Evolutionary conservation across 2,888 invertebrate species (phyloP), one percentile per base, ranked within the genome.

Genomic region (Agonopterix arenella): DNA sequence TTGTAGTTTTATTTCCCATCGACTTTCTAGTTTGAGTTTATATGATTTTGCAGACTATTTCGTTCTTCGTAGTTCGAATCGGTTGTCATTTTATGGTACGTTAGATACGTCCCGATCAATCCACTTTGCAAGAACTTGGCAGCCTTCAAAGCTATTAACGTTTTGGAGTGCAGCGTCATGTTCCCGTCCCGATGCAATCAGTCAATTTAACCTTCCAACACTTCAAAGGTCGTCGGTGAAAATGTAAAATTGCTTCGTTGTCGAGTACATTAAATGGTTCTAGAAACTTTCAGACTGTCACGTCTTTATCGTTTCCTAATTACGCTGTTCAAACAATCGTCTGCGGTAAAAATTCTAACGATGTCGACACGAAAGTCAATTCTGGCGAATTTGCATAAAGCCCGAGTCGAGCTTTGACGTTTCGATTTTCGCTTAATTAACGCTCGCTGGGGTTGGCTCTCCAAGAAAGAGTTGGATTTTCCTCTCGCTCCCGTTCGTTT

Each of bases 371-470:
- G 71, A 76, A 79, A 85, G 83, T 80, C 81, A 75, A 84, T 84
- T 84, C 78, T 72, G 68, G 63, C 62, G 73, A 81, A 86, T 86
- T 85, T 84, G 80, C 86, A 86, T 86, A 84, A 80, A 83, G 74
- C 80, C 73, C 65, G 77, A 69, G 72, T 70, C 70, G 73, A 72
- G 80, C 80, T 82, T 83, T 85, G 84, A 83, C 85, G 79, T 81
- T 85, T 84, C 81, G 84, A 85, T 86, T 84, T 85, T 84, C 81
- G 84, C 84, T 85, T 84, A 88, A 88, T 86, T 86, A 88, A 80
- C 82, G 78, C 76, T 73, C 75, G 76, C 66, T 61, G 75, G 70
- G 68, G 75, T 66, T 63, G 70, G 66, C 63, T 63, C 58, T 58
- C 61, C 59, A 66, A 75, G 81, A 80, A 84, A 81, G 84, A 82